Evolutionary conservation across 2,888 invertebrate genomes (phyloP).

Genomic region (Antheraea yamamai): DNA sequence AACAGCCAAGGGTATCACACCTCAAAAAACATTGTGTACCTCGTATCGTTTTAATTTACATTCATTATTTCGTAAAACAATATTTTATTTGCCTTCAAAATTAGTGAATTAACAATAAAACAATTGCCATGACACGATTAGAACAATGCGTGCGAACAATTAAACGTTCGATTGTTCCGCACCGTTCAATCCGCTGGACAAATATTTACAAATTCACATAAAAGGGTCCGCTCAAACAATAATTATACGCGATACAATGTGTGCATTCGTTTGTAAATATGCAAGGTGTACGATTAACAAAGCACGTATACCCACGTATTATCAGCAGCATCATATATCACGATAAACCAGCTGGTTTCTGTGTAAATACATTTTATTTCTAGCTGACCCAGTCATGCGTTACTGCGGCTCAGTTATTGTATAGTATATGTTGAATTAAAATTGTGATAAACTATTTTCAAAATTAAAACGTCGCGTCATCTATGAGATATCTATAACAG

Average conservation of each 20-base stretch:
- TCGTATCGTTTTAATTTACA: constrained; percentile 14
- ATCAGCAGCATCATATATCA: neutral
- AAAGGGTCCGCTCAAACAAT: constrained; percentile 6
- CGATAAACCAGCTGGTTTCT: neutral
- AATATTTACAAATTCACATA: constrained; percentile 21
- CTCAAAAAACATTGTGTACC: constrained; percentile 7
- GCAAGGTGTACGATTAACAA: too few species aligned
- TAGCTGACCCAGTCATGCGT: too few species aligned
- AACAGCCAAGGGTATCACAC: constrained; percentile 12
- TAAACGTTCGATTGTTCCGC: constrained; percentile 24
- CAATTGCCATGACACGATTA: constrained; percentile 30
- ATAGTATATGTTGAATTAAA: too few species aligned
- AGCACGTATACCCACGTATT: too few species aligned
- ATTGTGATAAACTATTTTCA: too few species aligned
- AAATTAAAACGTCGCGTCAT: too few species aligned
- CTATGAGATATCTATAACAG: too few species aligned
- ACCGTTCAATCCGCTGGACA: constrained; percentile 19
- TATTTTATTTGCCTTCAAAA: constrained; percentile 20
- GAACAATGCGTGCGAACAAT: constrained; percentile 29
- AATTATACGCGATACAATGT: neutral
- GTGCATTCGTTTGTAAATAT: too few species aligned
- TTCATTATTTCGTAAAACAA: constrained; percentile 16
- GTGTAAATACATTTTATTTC: neutral
- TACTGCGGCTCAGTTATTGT: too few species aligned
- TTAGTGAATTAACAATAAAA: constrained; percentile 18